These are phyloP conservation scores for Phenganax marumi DNA, from an alignment of 92 coral and sea anemone species.

Conservation along the genomic window DNA sequence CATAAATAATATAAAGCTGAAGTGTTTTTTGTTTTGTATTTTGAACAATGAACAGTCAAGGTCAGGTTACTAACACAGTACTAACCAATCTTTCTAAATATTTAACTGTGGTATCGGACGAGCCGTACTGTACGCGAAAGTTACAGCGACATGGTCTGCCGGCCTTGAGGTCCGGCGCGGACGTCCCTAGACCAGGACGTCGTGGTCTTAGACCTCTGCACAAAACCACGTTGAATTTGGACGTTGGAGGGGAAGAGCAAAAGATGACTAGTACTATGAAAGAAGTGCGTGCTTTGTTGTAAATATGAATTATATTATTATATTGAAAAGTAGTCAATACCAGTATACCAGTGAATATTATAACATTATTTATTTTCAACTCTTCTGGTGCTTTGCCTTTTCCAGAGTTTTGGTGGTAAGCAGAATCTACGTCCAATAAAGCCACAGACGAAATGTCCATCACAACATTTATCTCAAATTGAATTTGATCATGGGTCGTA, in stretches of 20 bases:
- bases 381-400: background rate
- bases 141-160: constrained; percentile 53
- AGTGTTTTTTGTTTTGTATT: background rate
- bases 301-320: constrained; percentile 6
- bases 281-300: constrained; percentile 63
- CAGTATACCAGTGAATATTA: background rate
- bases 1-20: too few relatives aligned
- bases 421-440: constrained; percentile 60
- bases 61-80: constrained; percentile 79
- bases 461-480: constrained; percentile 87
- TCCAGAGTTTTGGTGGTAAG: constrained; percentile 84
- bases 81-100: constrained; percentile 85
- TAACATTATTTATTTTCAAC: background rate
- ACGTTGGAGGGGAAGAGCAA: constrained; percentile 55
- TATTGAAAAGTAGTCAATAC: background rate
- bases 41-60: constrained; percentile 55
- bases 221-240: constrained; percentile 67
- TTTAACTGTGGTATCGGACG: constrained; percentile 83
- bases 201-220: constrained; percentile 83
- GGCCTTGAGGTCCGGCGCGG: constrained; percentile 44
- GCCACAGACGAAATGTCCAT: constrained; percentile 76
- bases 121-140: constrained; percentile 75
- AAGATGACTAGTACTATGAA: constrained; percentile 77
- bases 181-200: background rate
- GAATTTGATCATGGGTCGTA: constrained; percentile 62